A percentile compares a stretch with the other conserved stretches of the same genome.
These are phyloP conservation scores for Atta colombica DNA, from an alignment of 1,140 invertebrate genomes.

Conservation along the genomic window DNA sequence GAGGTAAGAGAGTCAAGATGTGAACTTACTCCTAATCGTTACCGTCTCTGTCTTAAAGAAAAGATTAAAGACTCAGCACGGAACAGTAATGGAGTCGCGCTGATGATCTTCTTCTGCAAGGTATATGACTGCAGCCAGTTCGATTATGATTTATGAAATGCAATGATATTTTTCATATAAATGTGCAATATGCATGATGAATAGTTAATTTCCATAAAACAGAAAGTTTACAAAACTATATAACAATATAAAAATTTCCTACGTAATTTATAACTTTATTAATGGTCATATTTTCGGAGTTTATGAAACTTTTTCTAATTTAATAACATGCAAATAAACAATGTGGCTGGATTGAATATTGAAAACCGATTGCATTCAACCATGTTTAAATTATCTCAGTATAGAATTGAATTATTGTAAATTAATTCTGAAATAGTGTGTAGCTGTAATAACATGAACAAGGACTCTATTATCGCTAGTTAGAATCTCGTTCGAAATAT, in stretches of 20 bases:
- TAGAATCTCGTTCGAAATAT: slow-evolving; percentile 15
- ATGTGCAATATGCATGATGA: neutral
- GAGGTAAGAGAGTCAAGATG: slow-evolving; percentile 81
- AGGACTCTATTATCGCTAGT: slow-evolving; percentile 6
- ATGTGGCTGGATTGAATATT: slow-evolving; percentile 4
- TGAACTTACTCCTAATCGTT: neutral
- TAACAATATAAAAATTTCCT: neutral
- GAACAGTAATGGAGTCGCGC: slow-evolving; percentile 24
- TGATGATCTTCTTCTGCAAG: neutral
- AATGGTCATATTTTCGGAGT: neutral
- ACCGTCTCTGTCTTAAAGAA: neutral
- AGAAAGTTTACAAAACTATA: no score
- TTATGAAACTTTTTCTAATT: slow-evolving; percentile 10
- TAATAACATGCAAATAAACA: slow-evolving; percentile 7
- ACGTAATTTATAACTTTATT: neutral
- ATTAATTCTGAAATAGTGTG: slow-evolving; percentile 34
- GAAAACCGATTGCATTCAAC: slow-evolving; percentile 43
- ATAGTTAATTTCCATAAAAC: neutral
- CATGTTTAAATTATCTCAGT: slow-evolving; percentile 30
- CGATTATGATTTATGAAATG: neutral
- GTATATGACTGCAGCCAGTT: neutral
- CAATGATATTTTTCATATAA: neutral
- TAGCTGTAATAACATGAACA: neutral
- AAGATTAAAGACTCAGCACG: slow-evolving; percentile 3
- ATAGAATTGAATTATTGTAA: slow-evolving; percentile 34